Base-by-base conservation (phyloP, 2,113 vertebrate species). In the Ictalurus furcatus region DNA sequence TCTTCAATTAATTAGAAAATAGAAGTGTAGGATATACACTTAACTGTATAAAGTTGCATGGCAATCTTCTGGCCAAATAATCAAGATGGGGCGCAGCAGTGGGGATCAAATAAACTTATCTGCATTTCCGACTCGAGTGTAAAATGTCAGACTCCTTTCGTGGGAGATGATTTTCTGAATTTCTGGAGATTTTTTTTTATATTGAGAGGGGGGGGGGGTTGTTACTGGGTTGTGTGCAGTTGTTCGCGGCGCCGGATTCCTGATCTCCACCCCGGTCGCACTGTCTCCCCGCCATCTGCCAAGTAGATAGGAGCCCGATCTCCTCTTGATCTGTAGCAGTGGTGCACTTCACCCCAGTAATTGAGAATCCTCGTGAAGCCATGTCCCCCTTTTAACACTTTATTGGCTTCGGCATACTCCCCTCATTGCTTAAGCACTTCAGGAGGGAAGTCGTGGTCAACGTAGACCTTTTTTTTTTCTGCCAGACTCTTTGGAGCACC, bases 301-400 rank as follows among this genome's bases (percentile, higher is more conserved):
- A 67, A 67, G 25, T 67, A 67, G 63, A 28, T 67, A 67, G 25
- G 28, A n/a, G 25, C 25, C 25, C 9, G 25, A 67, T 28, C 30
- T 69, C 11, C 67, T 69, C 67, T n/a, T 52, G 25, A 37, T 54
- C 25, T 16, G 0, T 69, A 67, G 25, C 8, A 61, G 5, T 44
- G 3, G 34, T 21, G 6, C 73, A n/a, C 73, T 79, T 86, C 25
- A 79, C 73, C 71, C 79, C 58, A 0, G 73, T 3, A 59, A 80
- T 59, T 12, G 86, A 21, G 7, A 87, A 82, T 71, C 86, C 78
- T 30, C 9, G 19, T 74, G n/a, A 78, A 74, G 6, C 71, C 61
- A 69, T 81, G 40, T 87, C 86, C n/a, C n/a, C 61, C 87, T 44
- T 84, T 74, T n/a, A 71, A 25, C 0, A 25, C 63, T 82, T 65